Conservation (phyloP, 2,797 vertebrate species). For the Cyclopterus lumpus region DNA sequence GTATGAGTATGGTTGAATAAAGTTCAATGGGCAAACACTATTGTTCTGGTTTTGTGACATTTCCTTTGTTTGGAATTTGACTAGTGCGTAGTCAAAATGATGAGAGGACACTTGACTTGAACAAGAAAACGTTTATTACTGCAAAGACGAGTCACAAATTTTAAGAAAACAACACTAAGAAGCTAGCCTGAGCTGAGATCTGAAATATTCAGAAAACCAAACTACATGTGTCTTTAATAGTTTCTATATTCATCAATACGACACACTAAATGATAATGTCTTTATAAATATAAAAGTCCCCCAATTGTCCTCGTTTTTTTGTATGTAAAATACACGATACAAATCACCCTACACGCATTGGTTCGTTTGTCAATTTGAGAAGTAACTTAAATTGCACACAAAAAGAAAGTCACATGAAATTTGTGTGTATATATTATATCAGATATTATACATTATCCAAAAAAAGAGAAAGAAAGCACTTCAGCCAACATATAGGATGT, state of each 20-base stretch:
- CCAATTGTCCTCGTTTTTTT: conserved; percentile 89
- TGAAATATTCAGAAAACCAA: conserved; percentile 99
- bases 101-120: conserved; percentile 75
- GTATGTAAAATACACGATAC: conserved; percentile 99
- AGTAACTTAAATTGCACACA: conserved; percentile 89
- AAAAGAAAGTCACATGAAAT: conserved; percentile 89
- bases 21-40: conserved; percentile 62
- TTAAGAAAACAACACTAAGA: conserved; percentile 99
- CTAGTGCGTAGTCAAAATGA: conserved; percentile 7
- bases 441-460: conserved; percentile 98
- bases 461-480: conserved; percentile 80
- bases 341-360: conserved; percentile 97
- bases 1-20: conserved; percentile 73
- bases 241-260: conserved; percentile 97
- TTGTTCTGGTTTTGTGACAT: background rate
- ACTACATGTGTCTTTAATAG: conserved; percentile 99
- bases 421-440: conserved; percentile 95
- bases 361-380: conserved; percentile 95
- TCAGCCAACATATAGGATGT: conserved; percentile 93
- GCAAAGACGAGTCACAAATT: conserved; percentile 99
- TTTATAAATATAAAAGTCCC: conserved; percentile 99
- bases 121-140: conserved; percentile 99
- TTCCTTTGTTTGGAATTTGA: background rate
- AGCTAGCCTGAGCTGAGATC: conserved; percentile 99
- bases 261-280: conserved; percentile 99